Evolutionary conservation across 1,140 invertebrate genomes (phyloP).

Genomic region (Liolophura sinensis): DNA sequence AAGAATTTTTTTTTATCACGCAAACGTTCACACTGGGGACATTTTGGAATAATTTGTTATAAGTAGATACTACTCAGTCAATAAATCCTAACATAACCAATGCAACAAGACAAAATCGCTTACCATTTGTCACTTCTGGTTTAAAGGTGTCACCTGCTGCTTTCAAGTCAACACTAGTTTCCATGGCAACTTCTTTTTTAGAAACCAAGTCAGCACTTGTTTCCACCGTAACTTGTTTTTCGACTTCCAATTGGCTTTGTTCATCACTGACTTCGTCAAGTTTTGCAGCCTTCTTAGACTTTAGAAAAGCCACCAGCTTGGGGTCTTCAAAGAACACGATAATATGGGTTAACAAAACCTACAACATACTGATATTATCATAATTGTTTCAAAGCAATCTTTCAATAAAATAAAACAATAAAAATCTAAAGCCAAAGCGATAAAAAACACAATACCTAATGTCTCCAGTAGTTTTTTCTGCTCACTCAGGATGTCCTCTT

Average conservation of each 20-base stretch:
- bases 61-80: no score
- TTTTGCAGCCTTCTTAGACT: slow-evolving; percentile 14
- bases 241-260: slow-evolving; percentile 14
- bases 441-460: slow-evolving; percentile 58
- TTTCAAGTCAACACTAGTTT: slow-evolving; percentile 3
- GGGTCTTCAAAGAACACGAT: slow-evolving; percentile 34
- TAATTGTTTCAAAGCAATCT: slow-evolving; percentile 10
- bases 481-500: slow-evolving; percentile 77
- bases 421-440: neutral
- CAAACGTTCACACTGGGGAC: no score
- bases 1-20: no score
- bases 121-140: no score
- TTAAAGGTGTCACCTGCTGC: neutral
- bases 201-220: slow-evolving; percentile 2
- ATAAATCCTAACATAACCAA: no score
- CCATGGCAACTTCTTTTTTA: slow-evolving; percentile 8
- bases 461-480: slow-evolving; percentile 68
- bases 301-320: slow-evolving; percentile 31
- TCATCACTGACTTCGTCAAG: slow-evolving; percentile 31
- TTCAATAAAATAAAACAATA: slow-evolving; percentile 4
- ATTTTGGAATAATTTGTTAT: no score
- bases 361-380: slow-evolving; percentile 25
- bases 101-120: no score
- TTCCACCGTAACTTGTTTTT: slow-evolving; percentile 6
- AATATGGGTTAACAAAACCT: slow-evolving; percentile 1